phyloP scores from a whole-genome alignment of 2,797 vertebrate species.

The Catamblyrhynchus diadema region DNA sequence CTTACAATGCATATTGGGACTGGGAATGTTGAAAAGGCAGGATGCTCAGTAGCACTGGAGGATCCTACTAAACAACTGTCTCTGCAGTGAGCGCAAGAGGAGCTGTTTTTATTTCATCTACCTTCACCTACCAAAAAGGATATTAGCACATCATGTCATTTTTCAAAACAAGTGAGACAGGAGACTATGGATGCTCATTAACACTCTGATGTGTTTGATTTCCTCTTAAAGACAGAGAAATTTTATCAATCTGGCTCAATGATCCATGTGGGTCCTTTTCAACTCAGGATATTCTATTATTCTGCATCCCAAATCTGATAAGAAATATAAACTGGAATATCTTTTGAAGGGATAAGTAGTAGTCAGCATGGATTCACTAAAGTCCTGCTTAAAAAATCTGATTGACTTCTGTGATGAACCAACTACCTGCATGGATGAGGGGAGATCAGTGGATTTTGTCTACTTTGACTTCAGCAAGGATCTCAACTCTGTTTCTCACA shows the following conservation, averaged over 20 bases:
- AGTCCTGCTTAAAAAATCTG: neutral
- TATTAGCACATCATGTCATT: neutral
- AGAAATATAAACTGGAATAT: neutral
- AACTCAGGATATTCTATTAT: neutral
- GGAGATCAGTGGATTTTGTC: neutral
- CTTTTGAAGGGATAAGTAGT: neutral
- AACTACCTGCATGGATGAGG: neutral
- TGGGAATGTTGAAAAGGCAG: neutral
- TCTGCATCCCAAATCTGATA: neutral
- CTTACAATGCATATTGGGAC: neutral
- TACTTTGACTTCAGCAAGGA: neutral
- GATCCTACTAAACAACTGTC: neutral
- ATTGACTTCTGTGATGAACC: neutral
- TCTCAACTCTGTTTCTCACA: neutral
- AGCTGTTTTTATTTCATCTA: neutral
- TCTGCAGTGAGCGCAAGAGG: neutral
- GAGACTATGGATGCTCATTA: slow-evolving; percentile 6
- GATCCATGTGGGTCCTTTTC: neutral
- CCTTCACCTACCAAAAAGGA: neutral
- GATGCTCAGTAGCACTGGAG: neutral
- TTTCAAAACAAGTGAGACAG: slow-evolving; percentile 1
- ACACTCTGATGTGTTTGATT: slow-evolving; percentile 1
- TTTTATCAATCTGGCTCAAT: neutral
- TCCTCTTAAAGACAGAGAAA: neutral
- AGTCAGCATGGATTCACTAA: neutral